Percentiles rank a stretch among this genome's conserved stretches.
Conservation (phyloP, 2,888 invertebrate genomes). For the Amblyjoppa proteus region DNA sequence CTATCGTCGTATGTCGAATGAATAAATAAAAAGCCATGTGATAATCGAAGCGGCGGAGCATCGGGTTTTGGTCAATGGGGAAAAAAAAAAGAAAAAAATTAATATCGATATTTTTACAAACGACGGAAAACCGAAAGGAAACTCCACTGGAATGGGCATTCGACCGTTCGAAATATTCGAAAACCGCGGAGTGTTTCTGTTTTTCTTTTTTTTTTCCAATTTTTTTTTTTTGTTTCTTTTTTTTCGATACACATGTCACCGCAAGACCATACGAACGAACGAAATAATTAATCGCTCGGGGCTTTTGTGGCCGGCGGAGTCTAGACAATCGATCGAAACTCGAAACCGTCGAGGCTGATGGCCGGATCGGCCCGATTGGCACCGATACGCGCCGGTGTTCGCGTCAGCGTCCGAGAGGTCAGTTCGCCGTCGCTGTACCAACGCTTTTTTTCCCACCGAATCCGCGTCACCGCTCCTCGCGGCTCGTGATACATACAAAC, state of each 20-base stretch:
- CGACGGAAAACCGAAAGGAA: background rate
- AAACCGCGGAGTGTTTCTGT: conserved; percentile 39
- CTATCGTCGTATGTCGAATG: conserved; percentile 10
- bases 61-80: background rate
- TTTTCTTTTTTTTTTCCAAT: conserved; percentile 16
- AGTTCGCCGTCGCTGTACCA: background rate
- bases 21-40: background rate
- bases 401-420: background rate
- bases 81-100: conserved; percentile 7
- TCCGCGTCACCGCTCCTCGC: background rate
- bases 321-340: conserved; percentile 58
- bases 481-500: conserved; percentile 42
- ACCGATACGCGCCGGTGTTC: background rate
- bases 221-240: conserved; percentile 4
- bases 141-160: conserved; percentile 3
- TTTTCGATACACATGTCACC: conserved; percentile 22
- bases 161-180: conserved; percentile 27
- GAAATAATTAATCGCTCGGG: conserved; percentile 65
- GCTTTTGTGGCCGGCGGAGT: conserved; percentile 7
- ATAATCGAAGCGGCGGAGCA: conserved; percentile 24
- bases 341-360: conserved; percentile 35
- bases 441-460: background rate
- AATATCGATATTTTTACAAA: background rate
- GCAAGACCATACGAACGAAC: conserved; percentile 51
- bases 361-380: conserved; percentile 37